These are phyloP conservation scores for Sthenelais limicola DNA, from an alignment of 2,888 invertebrate genomes.

Conservation along the genomic window DNA sequence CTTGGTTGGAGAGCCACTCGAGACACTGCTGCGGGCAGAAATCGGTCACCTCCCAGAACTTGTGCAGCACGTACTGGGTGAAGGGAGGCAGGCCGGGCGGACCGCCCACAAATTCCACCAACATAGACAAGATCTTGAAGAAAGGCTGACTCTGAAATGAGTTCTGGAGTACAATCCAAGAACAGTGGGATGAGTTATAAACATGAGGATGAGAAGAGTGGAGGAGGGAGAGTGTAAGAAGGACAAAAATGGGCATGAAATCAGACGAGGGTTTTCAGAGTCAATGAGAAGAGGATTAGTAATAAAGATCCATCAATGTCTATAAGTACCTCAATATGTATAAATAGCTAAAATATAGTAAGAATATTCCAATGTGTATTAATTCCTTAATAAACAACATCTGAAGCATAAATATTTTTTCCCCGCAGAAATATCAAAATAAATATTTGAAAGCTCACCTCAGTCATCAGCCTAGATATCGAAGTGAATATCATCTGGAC, in stretches of 20 bases:
- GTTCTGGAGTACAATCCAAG: conserved; percentile 53
- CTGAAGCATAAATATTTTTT: too few species aligned
- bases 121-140: conserved; percentile 89
- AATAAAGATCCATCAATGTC: too few species aligned
- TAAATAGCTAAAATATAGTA: too few species aligned
- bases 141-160: conserved; percentile 89
- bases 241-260: background rate
- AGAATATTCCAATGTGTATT: too few species aligned
- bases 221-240: background rate
- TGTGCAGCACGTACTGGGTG: conserved; percentile 88
- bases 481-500: conserved; percentile 92
- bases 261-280: too few species aligned
- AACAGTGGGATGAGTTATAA: too few species aligned
- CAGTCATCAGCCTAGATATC: conserved; percentile 87
- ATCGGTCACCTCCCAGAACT: conserved; percentile 88
- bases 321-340: too few species aligned
- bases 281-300: too few species aligned
- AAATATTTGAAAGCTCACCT: too few species aligned
- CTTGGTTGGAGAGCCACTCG: conserved; percentile 83
- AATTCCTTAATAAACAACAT: too few species aligned
- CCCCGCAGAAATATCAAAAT: too few species aligned
- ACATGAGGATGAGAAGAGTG: background rate
- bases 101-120: conserved; percentile 85
- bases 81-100: conserved; percentile 90
- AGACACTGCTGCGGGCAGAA: conserved; percentile 92